phyloP scores from a whole-genome alignment of 2,888 invertebrate species.

The Pollenia amentaria region DNA sequence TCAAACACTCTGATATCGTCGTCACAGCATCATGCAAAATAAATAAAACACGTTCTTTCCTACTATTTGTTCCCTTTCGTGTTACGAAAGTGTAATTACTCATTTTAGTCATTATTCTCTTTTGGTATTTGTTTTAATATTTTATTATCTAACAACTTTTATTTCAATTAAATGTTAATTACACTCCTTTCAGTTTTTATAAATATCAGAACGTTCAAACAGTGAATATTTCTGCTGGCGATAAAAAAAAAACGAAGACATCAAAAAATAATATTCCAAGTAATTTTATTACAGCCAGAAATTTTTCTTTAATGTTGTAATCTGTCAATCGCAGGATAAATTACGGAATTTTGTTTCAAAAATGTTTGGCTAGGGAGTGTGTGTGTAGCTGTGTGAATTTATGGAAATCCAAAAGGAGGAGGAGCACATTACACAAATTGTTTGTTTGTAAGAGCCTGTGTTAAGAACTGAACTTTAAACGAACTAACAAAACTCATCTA shows the following conservation, averaged over 20 bases:
- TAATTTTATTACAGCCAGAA: slow-evolving; percentile 8
- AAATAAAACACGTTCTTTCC: slow-evolving; percentile 1
- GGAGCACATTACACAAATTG: too few species aligned
- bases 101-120: slow-evolving; percentile 11
- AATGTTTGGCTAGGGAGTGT: too few species aligned
- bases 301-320: slow-evolving; percentile 26
- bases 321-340: slow-evolving; percentile 54
- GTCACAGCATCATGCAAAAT: slow-evolving; percentile 14
- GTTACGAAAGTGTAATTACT: slow-evolving; percentile 16
- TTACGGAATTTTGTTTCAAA: slow-evolving; percentile 12
- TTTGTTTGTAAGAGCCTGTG: not conserved
- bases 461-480: not conserved
- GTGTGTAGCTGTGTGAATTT: too few species aligned
- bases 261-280: not conserved
- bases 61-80: not conserved
- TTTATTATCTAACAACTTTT: slow-evolving; percentile 40
- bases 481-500: not conserved
- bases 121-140: slow-evolving; percentile 33
- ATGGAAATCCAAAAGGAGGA: too few species aligned
- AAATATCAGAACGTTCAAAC: not conserved
- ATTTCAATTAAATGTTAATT: slow-evolving; percentile 49
- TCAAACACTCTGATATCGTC: not conserved
- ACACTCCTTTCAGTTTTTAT: slow-evolving; percentile 18
- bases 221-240: not conserved
- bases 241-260: not conserved